Evolutionary conservation across 2,888 invertebrate species (phyloP).

Genomic region (Stenodema calcarata): DNA sequence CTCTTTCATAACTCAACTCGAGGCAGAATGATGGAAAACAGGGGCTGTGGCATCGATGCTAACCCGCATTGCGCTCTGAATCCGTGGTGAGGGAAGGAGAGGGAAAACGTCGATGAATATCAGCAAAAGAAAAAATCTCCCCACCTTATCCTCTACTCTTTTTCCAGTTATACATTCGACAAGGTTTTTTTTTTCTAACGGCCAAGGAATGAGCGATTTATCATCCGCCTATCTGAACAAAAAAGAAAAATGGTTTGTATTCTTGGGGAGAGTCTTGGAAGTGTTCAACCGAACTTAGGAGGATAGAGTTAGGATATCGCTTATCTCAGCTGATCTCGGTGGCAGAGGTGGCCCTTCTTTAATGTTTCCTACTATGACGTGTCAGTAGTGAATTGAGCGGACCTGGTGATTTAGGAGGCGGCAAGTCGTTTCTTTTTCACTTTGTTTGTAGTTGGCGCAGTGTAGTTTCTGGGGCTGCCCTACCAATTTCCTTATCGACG

Average conservation of each 20-base stretch:
- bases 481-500: too few relatives aligned
- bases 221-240: slow-evolving; percentile 16
- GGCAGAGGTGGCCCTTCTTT: background rate
- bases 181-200: background rate
- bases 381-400: background rate
- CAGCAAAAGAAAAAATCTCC: background rate
- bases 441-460: background rate
- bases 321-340: background rate
- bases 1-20: background rate
- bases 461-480: too few relatives aligned
- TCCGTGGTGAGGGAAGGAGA: background rate
- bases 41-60: background rate
- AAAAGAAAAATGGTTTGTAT: background rate
- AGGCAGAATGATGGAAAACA: background rate
- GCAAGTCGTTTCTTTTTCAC: background rate
- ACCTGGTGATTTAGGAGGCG: background rate
- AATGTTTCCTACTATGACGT: background rate
- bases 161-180: background rate
- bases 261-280: background rate
- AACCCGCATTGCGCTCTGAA: slow-evolving; percentile 4
- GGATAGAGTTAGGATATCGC: background rate
- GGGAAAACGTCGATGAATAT: background rate
- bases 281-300: background rate
- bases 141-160: background rate
- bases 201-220: background rate